Evolutionary conservation across 1,140 invertebrate genomes (phyloP).

Genomic region (Drosophila triauraria): DNA sequence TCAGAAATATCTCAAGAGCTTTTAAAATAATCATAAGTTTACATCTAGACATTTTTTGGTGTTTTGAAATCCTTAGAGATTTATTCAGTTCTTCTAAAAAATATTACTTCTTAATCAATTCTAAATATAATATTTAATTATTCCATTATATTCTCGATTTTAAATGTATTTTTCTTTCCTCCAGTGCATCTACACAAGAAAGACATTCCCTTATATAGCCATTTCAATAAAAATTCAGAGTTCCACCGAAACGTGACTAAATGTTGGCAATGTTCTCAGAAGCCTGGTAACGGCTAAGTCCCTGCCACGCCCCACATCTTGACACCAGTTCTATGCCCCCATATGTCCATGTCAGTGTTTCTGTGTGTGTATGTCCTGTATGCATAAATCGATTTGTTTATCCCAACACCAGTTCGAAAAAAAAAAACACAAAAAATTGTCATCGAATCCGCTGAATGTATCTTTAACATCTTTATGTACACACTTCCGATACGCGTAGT

Average conservation of each 20-base stretch:
- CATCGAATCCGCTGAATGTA: conserved; percentile 48
- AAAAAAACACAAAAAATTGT: conserved; percentile 39
- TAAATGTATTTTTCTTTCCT: background rate
- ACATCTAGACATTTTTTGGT: too few species aligned
- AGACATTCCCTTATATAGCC: conserved; percentile 50
- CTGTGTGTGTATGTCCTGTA: conserved; percentile 31
- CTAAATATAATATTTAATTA: background rate
- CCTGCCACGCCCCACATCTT: conserved; percentile 13
- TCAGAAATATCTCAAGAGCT: too few species aligned
- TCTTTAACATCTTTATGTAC: conserved; percentile 57
- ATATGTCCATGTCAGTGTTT: conserved; percentile 3
- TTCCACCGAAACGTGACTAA: conserved; percentile 65
- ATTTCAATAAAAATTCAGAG: conserved; percentile 70
- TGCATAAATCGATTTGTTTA: conserved; percentile 72
- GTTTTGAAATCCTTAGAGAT: too few species aligned
- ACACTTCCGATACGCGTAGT: conserved; percentile 12
- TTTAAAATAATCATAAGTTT: background rate
- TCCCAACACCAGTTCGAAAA: conserved; percentile 12
- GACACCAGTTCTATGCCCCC: conserved; percentile 8
- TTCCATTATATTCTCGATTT: background rate
- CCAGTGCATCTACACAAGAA: conserved; percentile 18
- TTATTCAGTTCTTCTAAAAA: too few species aligned
- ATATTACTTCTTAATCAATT: too few species aligned
- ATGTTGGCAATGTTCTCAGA: conserved; percentile 38
- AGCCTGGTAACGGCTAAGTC: conserved; percentile 9